Evolutionary conservation across 2,888 invertebrate genomes (phyloP).

Genomic region (Lasius fuliginosus): DNA sequence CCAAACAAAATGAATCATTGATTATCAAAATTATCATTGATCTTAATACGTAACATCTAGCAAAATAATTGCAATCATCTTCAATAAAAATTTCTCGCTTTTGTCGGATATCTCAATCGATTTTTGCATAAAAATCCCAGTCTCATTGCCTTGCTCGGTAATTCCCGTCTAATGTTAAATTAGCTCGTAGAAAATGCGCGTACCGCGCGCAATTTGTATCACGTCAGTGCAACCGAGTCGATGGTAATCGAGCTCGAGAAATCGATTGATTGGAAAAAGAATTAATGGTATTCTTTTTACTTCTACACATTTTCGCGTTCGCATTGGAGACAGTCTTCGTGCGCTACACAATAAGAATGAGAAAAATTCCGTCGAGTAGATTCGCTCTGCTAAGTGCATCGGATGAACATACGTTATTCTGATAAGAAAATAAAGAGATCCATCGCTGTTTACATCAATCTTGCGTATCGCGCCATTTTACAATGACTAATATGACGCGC

Average conservation of each 20-base stretch:
- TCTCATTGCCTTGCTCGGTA: conserved; percentile 15
- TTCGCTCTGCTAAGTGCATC: conserved; percentile 54
- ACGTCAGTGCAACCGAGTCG: conserved; percentile 49
- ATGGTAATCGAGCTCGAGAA: conserved; percentile 51
- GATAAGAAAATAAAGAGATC: conserved; percentile 54
- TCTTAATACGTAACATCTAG: not conserved
- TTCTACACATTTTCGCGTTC: conserved; percentile 37
- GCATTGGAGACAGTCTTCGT: conserved; percentile 32
- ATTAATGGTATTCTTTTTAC: conserved; percentile 56
- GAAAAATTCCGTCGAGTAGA: conserved; percentile 46
- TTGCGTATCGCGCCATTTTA: not conserved
- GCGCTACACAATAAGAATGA: conserved; percentile 40
- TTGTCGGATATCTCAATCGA: conserved; percentile 30
- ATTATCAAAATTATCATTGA: not conserved
- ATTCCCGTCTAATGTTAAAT: conserved; percentile 45
- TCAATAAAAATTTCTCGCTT: not conserved
- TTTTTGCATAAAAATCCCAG: conserved; percentile 37
- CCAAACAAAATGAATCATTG: not conserved
- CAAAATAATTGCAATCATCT: conserved; percentile 18
- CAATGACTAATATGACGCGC: not conserved
- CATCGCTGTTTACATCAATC: conserved; percentile 44
- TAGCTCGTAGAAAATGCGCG: conserved; percentile 48
- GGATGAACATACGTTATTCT: conserved; percentile 57
- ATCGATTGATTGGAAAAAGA: conserved; percentile 66
- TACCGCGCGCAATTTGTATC: conserved; percentile 49